Evolutionary conservation across 2,113 vertebrate species (phyloP).

Genomic region (Zosterops japonicus): DNA sequence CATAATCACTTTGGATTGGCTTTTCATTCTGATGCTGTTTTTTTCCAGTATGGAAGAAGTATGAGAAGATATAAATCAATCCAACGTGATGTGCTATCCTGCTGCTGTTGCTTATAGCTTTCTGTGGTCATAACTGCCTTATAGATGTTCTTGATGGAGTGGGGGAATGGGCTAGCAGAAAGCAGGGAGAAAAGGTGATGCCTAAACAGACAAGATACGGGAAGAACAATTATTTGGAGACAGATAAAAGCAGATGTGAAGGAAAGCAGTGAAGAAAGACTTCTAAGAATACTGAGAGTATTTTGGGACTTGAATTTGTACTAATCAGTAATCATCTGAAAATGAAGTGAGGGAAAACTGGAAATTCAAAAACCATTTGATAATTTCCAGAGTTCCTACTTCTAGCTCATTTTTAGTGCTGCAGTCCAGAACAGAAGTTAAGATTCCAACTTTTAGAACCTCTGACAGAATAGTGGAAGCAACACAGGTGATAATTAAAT

Average conservation of each 20-base stretch:
- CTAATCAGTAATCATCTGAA: not conserved
- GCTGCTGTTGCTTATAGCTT: not conserved
- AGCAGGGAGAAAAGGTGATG: not conserved
- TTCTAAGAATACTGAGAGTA: not conserved
- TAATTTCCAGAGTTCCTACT: not conserved
- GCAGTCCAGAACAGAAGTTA: not conserved
- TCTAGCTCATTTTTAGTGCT: not conserved
- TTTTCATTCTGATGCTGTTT: not conserved
- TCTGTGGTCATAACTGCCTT: not conserved
- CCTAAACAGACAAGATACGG: not conserved
- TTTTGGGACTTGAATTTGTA: not conserved
- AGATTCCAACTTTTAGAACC: not conserved
- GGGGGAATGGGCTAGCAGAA: fast-evolving
- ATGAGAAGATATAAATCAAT: not conserved
- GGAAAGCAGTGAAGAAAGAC: not conserved
- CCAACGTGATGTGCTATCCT: fast-evolving
- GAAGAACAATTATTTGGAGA: not conserved
- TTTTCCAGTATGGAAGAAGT: not conserved
- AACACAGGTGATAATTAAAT: not conserved
- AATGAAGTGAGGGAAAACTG: not conserved
- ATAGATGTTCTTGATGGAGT: not conserved
- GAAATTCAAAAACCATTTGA: not conserved
- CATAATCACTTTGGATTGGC: not conserved
- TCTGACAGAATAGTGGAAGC: not conserved
- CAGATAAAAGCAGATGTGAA: not conserved